These are phyloP conservation scores for Parazoanthus swiftii DNA, from an alignment of 92 coral and sea anemone species.

Conservation along the genomic window DNA sequence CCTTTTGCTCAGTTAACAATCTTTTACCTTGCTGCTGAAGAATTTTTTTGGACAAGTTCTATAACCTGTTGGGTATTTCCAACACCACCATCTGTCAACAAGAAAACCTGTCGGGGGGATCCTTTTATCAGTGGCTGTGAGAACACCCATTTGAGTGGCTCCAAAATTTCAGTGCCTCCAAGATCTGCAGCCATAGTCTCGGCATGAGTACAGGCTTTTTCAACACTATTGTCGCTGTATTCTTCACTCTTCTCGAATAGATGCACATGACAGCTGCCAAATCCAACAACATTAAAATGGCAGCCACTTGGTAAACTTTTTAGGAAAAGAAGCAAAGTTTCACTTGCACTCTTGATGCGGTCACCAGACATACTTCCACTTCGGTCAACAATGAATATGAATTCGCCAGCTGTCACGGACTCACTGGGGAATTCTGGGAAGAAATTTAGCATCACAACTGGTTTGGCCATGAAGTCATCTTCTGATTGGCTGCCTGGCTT, in stretches of 20 bases:
- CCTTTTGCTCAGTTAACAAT: not conserved
- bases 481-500: constrained; percentile 43
- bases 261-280: constrained; percentile 72
- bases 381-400: constrained; percentile 86
- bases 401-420: constrained; percentile 73
- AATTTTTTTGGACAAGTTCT: constrained; percentile 56
- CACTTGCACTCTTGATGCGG: constrained; percentile 63
- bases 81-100: constrained; percentile 84
- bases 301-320: constrained; percentile 88
- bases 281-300: constrained; percentile 82
- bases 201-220: constrained; percentile 67
- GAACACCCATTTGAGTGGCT: constrained; percentile 69
- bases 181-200: constrained; percentile 66
- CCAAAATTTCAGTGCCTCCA: constrained; percentile 84
- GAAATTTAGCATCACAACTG: constrained; percentile 79
- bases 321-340: constrained; percentile 77
- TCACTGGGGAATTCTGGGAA: constrained; percentile 74
- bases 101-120: constrained; percentile 81
- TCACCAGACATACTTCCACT: constrained; percentile 86
- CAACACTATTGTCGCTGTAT: constrained; percentile 70
- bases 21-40: constrained; percentile 64
- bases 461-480: constrained; percentile 66
- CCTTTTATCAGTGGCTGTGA: constrained; percentile 75
- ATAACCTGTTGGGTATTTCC: constrained; percentile 79
- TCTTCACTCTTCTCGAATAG: constrained; percentile 63